Evolutionary conservation across 2,797 vertebrate genomes (phyloP).

Genomic region (Rhincodon typus): DNA sequence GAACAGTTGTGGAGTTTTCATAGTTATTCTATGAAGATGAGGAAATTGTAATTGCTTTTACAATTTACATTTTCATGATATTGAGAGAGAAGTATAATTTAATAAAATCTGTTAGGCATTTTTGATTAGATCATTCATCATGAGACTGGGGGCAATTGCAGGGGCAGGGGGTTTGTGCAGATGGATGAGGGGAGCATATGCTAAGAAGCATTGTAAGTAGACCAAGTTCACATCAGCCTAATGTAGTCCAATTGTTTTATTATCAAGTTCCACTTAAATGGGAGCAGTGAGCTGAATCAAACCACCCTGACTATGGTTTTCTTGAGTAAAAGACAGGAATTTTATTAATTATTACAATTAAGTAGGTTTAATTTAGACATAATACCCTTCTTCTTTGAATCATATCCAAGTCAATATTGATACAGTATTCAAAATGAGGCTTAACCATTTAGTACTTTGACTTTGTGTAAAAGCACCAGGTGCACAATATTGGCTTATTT

Average conservation of each 20-base stretch:
- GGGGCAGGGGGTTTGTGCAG: background rate
- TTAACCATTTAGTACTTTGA: background rate
- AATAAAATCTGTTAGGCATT: background rate
- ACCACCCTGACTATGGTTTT: background rate
- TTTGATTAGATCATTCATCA: background rate
- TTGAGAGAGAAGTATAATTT: background rate
- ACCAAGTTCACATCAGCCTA: background rate
- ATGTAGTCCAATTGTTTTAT: background rate
- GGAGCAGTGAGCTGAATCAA: background rate
- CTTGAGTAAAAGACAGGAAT: background rate
- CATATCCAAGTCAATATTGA: background rate
- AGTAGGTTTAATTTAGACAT: background rate
- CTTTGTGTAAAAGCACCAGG: background rate
- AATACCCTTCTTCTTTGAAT: background rate
- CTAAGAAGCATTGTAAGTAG: background rate
- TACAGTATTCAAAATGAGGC: background rate
- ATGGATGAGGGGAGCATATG: too few species aligned
- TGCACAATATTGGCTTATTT: background rate
- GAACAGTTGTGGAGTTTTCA: background rate
- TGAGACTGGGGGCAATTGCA: background rate
- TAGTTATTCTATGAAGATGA: background rate
- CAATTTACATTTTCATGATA: background rate
- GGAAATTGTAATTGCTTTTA: background rate
- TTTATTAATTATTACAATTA: too few species aligned
- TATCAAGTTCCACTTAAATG: background rate